These are phyloP conservation scores for Pediacus dermestoides DNA, from an alignment of 2,888 invertebrate species.

Conservation along the genomic window DNA sequence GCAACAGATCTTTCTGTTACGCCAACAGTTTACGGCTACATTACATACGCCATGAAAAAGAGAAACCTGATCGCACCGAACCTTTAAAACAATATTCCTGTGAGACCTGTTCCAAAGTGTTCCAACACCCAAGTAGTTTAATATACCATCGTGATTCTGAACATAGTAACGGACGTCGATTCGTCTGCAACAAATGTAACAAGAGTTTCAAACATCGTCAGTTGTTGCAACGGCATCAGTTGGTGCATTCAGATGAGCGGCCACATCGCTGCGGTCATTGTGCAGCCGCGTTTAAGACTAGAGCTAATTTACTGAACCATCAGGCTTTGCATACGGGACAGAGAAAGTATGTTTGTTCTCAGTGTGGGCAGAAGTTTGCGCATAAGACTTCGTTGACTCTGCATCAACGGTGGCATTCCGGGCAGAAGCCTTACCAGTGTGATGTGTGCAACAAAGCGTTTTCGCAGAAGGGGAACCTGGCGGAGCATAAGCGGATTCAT, in stretches of 20 bases:
- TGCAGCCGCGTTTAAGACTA: conserved; percentile 64
- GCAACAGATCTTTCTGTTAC: conserved; percentile 60
- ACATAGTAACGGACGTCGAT: conserved; percentile 50
- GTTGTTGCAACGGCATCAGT: conserved; percentile 70
- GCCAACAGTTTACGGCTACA: conserved; percentile 60
- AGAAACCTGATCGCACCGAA: conserved; percentile 27
- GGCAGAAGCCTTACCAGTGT: conserved; percentile 67
- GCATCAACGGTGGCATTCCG: conserved; percentile 69
- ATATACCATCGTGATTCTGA: conserved; percentile 70
- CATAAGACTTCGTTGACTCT: conserved; percentile 74
- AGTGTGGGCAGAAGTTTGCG: conserved; percentile 70
- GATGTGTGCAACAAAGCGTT: conserved; percentile 68
- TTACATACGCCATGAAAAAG: conserved; percentile 53
- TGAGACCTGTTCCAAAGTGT: conserved; percentile 50
- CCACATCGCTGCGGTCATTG: conserved; percentile 62
- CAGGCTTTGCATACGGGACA: conserved; percentile 68
- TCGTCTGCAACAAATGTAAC: conserved; percentile 71
- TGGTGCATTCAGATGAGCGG: conserved; percentile 70
- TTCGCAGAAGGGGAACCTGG: conserved; percentile 73
- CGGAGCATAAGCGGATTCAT: conserved; percentile 74
- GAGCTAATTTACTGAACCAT: conserved; percentile 69
- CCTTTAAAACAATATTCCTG: conserved; percentile 55
- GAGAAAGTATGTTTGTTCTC: conserved; percentile 55
- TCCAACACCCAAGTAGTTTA: conserved; percentile 70
- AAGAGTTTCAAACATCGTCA: conserved; percentile 74